phyloP scores from a whole-genome alignment of 2,797 vertebrate species.

The Scolopax bukidnonensis region DNA sequence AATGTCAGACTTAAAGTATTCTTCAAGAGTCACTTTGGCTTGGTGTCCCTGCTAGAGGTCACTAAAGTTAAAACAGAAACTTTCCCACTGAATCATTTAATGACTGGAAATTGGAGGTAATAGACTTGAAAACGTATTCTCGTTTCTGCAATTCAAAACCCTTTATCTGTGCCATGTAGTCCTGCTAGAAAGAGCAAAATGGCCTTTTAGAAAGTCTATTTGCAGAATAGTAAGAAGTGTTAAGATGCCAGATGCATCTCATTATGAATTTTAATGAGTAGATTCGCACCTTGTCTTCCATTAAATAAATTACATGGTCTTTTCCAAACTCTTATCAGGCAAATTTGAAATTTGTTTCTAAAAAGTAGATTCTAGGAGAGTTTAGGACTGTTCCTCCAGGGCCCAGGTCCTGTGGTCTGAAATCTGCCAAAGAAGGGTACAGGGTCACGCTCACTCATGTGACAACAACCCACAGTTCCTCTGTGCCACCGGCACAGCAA shows the following conservation, averaged over 20 bases:
- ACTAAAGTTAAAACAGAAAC: conserved; percentile 54
- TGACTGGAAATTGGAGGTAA: conserved; percentile 63
- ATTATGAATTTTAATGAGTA: conserved; percentile 57
- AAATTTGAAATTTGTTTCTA: conserved; percentile 21
- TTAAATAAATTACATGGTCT: conserved; percentile 47
- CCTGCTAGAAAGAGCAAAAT: conserved; percentile 58
- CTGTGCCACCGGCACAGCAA: background rate
- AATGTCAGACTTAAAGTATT: background rate
- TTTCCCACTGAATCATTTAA: conserved; percentile 63
- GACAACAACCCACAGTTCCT: background rate
- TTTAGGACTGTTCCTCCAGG: background rate
- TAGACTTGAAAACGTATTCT: conserved; percentile 57
- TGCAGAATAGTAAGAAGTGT: conserved; percentile 55
- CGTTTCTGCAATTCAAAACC: conserved; percentile 30
- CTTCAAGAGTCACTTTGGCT: conserved; percentile 19
- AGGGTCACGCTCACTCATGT: background rate
- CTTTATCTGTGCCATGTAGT: conserved; percentile 57
- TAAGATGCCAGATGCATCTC: conserved; percentile 44
- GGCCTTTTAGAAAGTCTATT: conserved; percentile 34
- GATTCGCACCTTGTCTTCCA: conserved; percentile 34
- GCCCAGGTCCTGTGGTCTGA: background rate
- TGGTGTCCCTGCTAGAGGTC: conserved; percentile 50
- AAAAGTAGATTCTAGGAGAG: background rate
- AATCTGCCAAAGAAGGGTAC: background rate
- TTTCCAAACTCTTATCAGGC: conserved; percentile 16